These are phyloP conservation scores for Antheraea assamensis DNA, from an alignment of 2,888 invertebrate species.

Conservation along the genomic window DNA sequence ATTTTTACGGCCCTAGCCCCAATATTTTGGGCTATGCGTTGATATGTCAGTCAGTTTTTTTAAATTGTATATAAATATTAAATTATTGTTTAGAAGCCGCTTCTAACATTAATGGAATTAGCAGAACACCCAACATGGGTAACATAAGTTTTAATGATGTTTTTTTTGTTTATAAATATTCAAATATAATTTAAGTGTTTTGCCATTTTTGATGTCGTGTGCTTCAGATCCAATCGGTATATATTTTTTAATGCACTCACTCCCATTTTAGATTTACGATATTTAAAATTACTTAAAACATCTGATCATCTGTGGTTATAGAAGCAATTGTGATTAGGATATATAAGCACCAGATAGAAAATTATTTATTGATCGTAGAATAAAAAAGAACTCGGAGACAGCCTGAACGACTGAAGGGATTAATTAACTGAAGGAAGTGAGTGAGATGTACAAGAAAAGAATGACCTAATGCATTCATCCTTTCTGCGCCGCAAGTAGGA, in stretches of 20 bases:
- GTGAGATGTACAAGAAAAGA: neutral
- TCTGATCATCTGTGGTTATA: neutral
- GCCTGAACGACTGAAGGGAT: neutral
- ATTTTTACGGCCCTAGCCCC: no score
- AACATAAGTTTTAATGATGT: no score
- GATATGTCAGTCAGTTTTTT: no score
- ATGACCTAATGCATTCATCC: neutral
- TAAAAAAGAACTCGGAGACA: neutral
- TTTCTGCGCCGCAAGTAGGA: neutral
- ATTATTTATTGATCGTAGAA: neutral
- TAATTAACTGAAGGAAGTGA: neutral
- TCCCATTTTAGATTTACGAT: neutral
- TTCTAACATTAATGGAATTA: no score
- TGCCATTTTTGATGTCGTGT: neutral
- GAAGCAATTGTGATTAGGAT: neutral
- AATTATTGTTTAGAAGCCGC: no score
- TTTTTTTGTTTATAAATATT: no score
- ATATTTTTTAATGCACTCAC: neutral
- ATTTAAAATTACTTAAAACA: neutral
- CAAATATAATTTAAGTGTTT: neutral
- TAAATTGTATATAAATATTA: no score
- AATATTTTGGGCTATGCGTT: no score
- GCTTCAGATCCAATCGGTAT: neutral
- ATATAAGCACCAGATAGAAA: neutral
- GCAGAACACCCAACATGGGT: no score